Conservation (phyloP, 37 sponge, comb jelly and placozoan genomes). For the Chondrilla cf. caribensis region DNA sequence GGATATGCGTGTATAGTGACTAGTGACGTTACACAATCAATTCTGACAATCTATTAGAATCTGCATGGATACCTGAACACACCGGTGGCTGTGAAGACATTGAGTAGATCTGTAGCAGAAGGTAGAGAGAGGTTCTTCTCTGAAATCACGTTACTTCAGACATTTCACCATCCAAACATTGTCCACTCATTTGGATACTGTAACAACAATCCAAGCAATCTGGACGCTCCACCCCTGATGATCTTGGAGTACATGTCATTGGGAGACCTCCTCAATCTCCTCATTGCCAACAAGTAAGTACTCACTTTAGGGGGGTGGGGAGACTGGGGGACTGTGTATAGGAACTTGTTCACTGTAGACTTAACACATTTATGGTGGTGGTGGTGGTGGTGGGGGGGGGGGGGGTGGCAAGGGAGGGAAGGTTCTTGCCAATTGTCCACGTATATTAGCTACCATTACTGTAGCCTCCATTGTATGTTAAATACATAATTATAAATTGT, state of each 20-base stretch:
- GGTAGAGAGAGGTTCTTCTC: constrained; percentile 32
- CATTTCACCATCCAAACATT: constrained; percentile 58
- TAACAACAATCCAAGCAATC: background rate
- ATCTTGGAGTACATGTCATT: constrained; percentile 64
- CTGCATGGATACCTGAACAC: background rate
- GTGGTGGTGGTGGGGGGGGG: too few relatives aligned
- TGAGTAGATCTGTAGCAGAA: constrained; percentile 19
- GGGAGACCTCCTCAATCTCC: constrained; percentile 51
- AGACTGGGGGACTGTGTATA: background rate
- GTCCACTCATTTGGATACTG: constrained; percentile 43
- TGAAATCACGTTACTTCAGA: constrained; percentile 54
- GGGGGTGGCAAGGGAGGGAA: too few relatives aligned
- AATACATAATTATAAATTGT: too few relatives aligned
- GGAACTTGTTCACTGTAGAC: background rate
- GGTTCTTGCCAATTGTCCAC: too few relatives aligned
- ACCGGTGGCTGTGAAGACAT: constrained; percentile 69
- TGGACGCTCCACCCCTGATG: constrained; percentile 61
- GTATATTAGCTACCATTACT: too few relatives aligned
- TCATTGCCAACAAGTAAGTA: constrained; percentile 30
- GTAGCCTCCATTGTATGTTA: too few relatives aligned
- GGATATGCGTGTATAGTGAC: too few relatives aligned
- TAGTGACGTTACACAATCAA: too few relatives aligned
- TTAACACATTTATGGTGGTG: too few relatives aligned
- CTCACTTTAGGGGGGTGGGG: too few relatives aligned
- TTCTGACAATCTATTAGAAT: too few relatives aligned